Conservation (phyloP, 2,888 invertebrate species). For the Euspilapteryx auroguttella region DNA sequence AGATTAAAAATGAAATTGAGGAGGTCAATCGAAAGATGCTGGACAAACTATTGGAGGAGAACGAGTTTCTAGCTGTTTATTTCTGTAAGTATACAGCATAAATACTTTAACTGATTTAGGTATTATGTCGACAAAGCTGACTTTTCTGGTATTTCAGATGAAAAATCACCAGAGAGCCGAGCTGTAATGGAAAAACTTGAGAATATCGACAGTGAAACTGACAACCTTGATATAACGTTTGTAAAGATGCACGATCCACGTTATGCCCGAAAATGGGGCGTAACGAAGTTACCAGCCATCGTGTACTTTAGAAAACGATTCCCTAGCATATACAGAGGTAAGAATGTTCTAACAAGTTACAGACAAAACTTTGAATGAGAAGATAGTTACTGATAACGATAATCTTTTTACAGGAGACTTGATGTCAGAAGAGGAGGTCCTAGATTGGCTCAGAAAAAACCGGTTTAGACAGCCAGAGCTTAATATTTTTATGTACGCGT, state of each 20-base stretch:
- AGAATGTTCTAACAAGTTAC: no score
- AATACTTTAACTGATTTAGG: not conserved
- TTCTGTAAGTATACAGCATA: slow-evolving; percentile 74
- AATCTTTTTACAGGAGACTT: slow-evolving; percentile 67
- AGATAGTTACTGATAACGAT: no score
- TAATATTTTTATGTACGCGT: slow-evolving; percentile 92
- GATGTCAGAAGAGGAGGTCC: slow-evolving; percentile 80
- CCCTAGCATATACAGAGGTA: slow-evolving; percentile 91
- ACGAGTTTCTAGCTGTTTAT: slow-evolving; percentile 92
- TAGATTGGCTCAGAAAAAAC: slow-evolving; percentile 92
- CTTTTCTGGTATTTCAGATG: no score
- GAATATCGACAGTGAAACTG: slow-evolving; percentile 93
- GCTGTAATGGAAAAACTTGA: slow-evolving; percentile 85
- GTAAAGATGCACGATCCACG: slow-evolving; percentile 92
- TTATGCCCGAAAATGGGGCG: slow-evolving; percentile 93
- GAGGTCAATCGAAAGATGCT: slow-evolving; percentile 96
- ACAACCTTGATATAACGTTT: slow-evolving; percentile 91
- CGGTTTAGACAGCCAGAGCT: slow-evolving; percentile 90
- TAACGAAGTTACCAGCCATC: slow-evolving; percentile 86
- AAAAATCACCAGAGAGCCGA: slow-evolving; percentile 79
- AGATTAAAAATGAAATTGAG: slow-evolving; percentile 95
- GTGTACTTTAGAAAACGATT: slow-evolving; percentile 91
- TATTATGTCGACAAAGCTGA: no score
- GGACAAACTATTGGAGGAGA: slow-evolving; percentile 91
- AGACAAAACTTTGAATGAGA: no score